Conservation (phyloP, 2,113 vertebrate species). For the Podarcis raffonei region DNA sequence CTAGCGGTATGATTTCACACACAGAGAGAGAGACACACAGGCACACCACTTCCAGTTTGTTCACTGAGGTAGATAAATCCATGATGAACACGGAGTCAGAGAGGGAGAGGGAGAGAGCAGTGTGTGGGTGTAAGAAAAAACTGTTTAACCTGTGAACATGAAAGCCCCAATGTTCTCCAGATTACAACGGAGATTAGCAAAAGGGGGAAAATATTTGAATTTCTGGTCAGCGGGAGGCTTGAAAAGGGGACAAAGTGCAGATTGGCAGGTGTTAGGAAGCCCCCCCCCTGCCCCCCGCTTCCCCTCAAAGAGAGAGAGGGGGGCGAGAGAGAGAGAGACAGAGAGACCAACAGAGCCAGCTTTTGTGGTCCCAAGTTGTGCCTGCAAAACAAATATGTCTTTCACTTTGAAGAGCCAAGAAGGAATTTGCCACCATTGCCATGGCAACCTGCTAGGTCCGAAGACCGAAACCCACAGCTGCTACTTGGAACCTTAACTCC, state of each 20-base stretch:
- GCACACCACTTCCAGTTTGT: too few species aligned
- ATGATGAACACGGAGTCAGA: too few species aligned
- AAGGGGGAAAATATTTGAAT: conserved; percentile 83
- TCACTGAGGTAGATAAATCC: too few species aligned
- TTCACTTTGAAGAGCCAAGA: conserved; percentile 86
- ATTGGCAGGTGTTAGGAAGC: conserved; percentile 88
- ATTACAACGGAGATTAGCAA: conserved; percentile 90
- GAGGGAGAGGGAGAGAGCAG: background rate
- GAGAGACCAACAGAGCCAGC: conserved; percentile 38
- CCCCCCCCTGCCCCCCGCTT: background rate
- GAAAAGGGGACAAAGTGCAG: conserved; percentile 79
- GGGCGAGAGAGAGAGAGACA: background rate
- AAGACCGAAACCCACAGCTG: conserved; percentile 49
- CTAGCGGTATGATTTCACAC: too few species aligned
- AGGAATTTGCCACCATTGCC: conserved; percentile 87
- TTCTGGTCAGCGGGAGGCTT: conserved; percentile 84
- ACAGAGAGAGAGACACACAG: too few species aligned
- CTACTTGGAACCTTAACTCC: conserved; percentile 32
- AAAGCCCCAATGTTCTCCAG: conserved; percentile 78
- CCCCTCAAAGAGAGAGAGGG: background rate
- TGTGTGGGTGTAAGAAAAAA: conserved; percentile 63
- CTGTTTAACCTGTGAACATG: conserved; percentile 80
- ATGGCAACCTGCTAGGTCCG: conserved; percentile 83
- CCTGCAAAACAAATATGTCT: conserved; percentile 96
- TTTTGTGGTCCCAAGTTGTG: conserved; percentile 87